Base-by-base conservation (phyloP, 64 coral and sea anemone genomes). In the Hydrozoanthus tunicans region DNA sequence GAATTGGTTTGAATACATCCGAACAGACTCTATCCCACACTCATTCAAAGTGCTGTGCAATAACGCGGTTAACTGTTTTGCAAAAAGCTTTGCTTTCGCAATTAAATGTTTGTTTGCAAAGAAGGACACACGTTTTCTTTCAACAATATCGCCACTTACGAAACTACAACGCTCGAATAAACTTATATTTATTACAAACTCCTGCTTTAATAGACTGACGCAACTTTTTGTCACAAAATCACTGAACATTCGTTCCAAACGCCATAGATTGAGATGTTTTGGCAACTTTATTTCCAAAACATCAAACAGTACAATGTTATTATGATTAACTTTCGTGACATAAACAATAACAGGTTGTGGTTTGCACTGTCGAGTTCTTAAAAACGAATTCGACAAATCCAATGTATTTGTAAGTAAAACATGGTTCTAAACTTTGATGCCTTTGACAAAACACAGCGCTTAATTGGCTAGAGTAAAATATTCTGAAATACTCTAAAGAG, bases 341-440 rank as follows among this genome's bases (percentile, higher is more conserved):
- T 56, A 72, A 86, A 88, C 55, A 74, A 51, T 13, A 61, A 43
- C 84, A 74, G 68, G 67, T 88, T 88, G 23, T 73, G 2, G 20
- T 72, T 59, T 88, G 27, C 17, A n/a, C 60, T 69, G 23, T 59
- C 32, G 59, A 72, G 24, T 56, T 56, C 55, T 59, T 15, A 10
- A 75, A 62, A 81, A 78, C 56, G 63, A 58, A 70, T 10, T 57
- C 59, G 66, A 86, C 32, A 43, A 43, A 43, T 43, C 32, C 32
- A 43, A 43, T 43, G 32, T 43, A 1, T 43, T 43, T 74, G 56
- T 74, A 53, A 88, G 84, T 69, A 88, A 69, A 83, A 82, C 51
- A 53, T 13, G 7, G 43, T 13, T 69, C 51, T 24, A 71, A 71
- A 25, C 5, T 20, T 57, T n/a, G 20, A 52, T 79, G 55, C 14